Conservation (phyloP, 2,888 invertebrate species). For the Alcis repandata region DNA sequence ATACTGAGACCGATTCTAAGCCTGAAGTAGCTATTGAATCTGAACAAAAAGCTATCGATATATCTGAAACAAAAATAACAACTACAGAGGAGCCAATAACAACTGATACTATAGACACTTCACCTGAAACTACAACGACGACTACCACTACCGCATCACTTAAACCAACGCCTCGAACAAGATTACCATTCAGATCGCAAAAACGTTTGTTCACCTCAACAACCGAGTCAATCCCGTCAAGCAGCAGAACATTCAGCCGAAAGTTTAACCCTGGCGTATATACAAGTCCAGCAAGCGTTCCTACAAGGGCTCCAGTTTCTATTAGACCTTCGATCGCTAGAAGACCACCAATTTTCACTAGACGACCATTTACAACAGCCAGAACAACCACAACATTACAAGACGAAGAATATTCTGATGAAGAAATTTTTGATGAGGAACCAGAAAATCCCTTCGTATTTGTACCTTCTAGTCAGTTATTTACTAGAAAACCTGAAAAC, state of each 20-base stretch:
- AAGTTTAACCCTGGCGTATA: constrained; percentile 81
- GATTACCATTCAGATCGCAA: constrained; percentile 76
- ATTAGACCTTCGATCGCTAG: constrained; percentile 67
- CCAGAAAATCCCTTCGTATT: constrained; percentile 75
- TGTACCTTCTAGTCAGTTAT: constrained; percentile 78
- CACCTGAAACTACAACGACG: constrained; percentile 67
- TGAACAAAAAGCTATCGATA: constrained; percentile 60
- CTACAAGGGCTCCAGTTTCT: constrained; percentile 60
- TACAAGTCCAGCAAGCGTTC: constrained; percentile 75
- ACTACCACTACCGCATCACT: constrained; percentile 59
- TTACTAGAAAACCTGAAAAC: constrained; percentile 70
- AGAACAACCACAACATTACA: constrained; percentile 71
- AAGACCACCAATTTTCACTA: constrained; percentile 71
- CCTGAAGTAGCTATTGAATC: constrained; percentile 60
- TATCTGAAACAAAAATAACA: constrained; percentile 59
- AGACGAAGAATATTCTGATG: constrained; percentile 72
- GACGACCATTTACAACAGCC: constrained; percentile 75
- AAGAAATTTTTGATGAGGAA: constrained; percentile 72
- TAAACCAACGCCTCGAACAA: constrained; percentile 61
- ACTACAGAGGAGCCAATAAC: constrained; percentile 45
- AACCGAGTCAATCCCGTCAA: constrained; percentile 73
- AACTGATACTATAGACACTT: constrained; percentile 49
- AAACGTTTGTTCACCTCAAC: constrained; percentile 76
- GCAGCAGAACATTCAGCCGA: constrained; percentile 79
- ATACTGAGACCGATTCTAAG: constrained; percentile 43